These are phyloP conservation scores for Spodoptera picta DNA, from an alignment of 2,888 invertebrate species.

Conservation along the genomic window DNA sequence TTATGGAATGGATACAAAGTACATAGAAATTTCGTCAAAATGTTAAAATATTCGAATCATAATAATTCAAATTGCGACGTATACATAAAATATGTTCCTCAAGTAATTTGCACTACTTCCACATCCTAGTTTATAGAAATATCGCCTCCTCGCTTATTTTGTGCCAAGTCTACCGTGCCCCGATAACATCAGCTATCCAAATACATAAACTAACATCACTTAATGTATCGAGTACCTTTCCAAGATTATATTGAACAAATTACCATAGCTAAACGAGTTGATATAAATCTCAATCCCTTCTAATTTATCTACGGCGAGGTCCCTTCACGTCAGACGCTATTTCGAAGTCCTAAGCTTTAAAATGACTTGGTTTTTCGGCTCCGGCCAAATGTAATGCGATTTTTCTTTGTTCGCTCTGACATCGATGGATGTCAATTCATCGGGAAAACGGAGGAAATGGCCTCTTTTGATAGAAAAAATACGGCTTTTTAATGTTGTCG, in stretches of 20 bases:
- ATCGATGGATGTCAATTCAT: slow-evolving; percentile 78
- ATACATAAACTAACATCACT: slow-evolving; percentile 20
- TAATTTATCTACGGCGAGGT: slow-evolving; percentile 42
- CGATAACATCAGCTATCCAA: slow-evolving; percentile 8
- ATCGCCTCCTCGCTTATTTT: not conserved
- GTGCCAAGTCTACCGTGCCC: not conserved
- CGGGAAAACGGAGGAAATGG: slow-evolving; percentile 72
- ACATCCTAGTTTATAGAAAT: not conserved
- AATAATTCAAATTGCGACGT: no score
- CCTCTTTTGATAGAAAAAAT: slow-evolving; percentile 68
- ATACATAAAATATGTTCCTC: no score
- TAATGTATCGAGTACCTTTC: slow-evolving; percentile 27
- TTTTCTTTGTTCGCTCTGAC: slow-evolving; percentile 72
- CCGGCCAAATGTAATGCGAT: slow-evolving; percentile 67
- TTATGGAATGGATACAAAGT: not conserved
- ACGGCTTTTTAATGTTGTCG: slow-evolving; percentile 66
- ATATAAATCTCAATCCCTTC: slow-evolving; percentile 46
- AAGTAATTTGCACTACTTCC: no score
- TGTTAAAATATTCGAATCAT: not conserved
- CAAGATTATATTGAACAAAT: slow-evolving; percentile 42
- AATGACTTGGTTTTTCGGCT: slow-evolving; percentile 59
- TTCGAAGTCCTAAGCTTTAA: slow-evolving; percentile 57
- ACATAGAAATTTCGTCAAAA: not conserved
- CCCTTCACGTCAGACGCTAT: slow-evolving; percentile 41
- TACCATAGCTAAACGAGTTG: slow-evolving; percentile 41